These are phyloP conservation scores for Marmota flaviventris DNA, from an alignment of 2,113 vertebrate genomes.

Conservation along the genomic window DNA sequence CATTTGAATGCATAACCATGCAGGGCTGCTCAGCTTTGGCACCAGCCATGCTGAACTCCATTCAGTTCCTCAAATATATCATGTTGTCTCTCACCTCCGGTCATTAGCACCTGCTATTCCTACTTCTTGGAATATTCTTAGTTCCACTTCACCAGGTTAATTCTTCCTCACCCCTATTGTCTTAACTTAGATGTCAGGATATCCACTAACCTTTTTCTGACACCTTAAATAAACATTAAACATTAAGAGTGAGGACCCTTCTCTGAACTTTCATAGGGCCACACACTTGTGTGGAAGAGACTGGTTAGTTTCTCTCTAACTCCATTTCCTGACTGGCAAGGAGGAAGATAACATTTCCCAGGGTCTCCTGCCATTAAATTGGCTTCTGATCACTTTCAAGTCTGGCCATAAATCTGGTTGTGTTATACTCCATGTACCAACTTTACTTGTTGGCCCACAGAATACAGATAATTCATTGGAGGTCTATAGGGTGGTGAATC, in stretches of 20 bases:
- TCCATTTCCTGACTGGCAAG: not conserved
- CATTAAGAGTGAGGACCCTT: not conserved
- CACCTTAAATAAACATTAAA: constrained; percentile 12
- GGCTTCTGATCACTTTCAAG: not conserved
- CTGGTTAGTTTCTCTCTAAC: not conserved
- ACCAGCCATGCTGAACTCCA: not conserved
- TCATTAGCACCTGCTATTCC: not conserved
- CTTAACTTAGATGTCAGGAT: not conserved
- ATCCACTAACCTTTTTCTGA: not conserved
- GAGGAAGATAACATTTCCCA: not conserved
- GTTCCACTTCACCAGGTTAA: not conserved
- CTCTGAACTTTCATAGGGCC: not conserved
- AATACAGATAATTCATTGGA: not conserved
- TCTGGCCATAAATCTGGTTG: not conserved
- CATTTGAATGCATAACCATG: not conserved
- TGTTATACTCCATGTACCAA: not conserved
- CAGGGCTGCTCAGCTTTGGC: not conserved
- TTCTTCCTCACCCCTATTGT: not conserved
- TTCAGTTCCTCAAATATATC: not conserved
- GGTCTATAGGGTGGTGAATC: not conserved
- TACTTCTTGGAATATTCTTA: constrained; percentile 12
- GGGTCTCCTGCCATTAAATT: not conserved
- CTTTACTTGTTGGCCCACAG: not conserved
- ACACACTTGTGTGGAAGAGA: not conserved
- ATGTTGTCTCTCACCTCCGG: not conserved